Percentiles rank a stretch among this genome's conserved stretches.
Conservation (phyloP, 2,888 invertebrate species). For the Allygus modestus region DNA sequence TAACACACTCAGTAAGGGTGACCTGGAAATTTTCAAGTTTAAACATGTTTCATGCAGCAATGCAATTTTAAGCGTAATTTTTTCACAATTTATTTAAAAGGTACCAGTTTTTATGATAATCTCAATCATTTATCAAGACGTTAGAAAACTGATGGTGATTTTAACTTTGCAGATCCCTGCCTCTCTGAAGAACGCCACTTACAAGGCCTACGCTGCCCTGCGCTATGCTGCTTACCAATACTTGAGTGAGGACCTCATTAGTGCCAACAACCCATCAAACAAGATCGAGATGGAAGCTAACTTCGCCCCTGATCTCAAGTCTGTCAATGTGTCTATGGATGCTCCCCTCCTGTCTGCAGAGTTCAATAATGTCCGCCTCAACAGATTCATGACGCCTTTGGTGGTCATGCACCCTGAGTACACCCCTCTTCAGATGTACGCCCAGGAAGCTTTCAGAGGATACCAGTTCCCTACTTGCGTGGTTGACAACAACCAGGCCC, state of each 20-base stretch:
- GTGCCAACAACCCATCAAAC: conserved; percentile 73
- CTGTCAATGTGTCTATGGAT: conserved; percentile 76
- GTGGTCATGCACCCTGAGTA: conserved; percentile 77
- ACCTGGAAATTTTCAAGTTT: too few relatives aligned
- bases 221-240: conserved; percentile 76
- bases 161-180: conserved; percentile 72
- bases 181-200: conserved; percentile 74
- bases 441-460: conserved; percentile 65
- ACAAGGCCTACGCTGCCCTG: conserved; percentile 75
- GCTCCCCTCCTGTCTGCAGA: conserved; percentile 74
- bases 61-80: too few relatives aligned
- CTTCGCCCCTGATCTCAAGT: conserved; percentile 75
- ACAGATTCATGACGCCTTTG: conserved; percentile 73
- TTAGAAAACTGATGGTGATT: too few relatives aligned
- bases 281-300: conserved; percentile 76
- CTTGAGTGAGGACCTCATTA: conserved; percentile 76
- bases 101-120: too few relatives aligned
- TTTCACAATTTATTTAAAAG: too few relatives aligned
- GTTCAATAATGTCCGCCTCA: conserved; percentile 76
- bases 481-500: conserved; percentile 78
- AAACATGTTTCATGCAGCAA: too few relatives aligned
- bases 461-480: conserved; percentile 76
- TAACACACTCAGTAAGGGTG: too few relatives aligned
- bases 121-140: too few relatives aligned
- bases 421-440: conserved; percentile 73